Evolutionary conservation across 92 coral and sea anemone species (phyloP).

Genomic region (Virgularia gustaviana): DNA sequence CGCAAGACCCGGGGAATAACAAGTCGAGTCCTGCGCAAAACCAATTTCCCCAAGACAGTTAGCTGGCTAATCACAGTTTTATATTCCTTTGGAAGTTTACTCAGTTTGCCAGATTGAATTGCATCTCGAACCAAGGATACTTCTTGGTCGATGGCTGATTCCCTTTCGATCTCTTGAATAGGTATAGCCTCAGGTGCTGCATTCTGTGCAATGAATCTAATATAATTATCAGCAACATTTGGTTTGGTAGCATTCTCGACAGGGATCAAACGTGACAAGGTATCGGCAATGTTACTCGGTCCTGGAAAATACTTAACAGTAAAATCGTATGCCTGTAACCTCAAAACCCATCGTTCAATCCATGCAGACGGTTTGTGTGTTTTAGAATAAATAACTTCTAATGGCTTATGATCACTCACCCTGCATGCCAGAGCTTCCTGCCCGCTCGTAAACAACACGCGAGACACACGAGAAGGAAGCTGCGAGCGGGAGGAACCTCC

Average conservation of each 20-base stretch:
- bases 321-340: slow-evolving; percentile 51
- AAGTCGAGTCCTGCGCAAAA: slow-evolving; percentile 25
- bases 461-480: too few species aligned
- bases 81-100: slow-evolving; percentile 27
- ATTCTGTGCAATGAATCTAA: slow-evolving; percentile 46
- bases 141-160: slow-evolving; percentile 32
- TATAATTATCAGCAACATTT: slow-evolving; percentile 52
- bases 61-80: slow-evolving; percentile 30
- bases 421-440: too few species aligned
- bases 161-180: slow-evolving; percentile 35
- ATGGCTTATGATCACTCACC: too few species aligned
- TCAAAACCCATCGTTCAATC: slow-evolving; percentile 49
- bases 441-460: too few species aligned
- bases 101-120: slow-evolving; percentile 30
- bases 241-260: background rate
- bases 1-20: slow-evolving; percentile 24
- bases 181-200: slow-evolving; percentile 50
- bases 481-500: too few species aligned
- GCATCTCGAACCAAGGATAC: slow-evolving; percentile 25
- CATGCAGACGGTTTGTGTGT: slow-evolving; percentile 41
- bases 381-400: too few species aligned
- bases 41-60: slow-evolving; percentile 39
- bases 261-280: slow-evolving; percentile 33
- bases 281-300: slow-evolving; percentile 34
- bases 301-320: slow-evolving; percentile 43